Base-by-base conservation (phyloP, 1,140 invertebrate genomes). In the Phenacoccus solenopsis region DNA sequence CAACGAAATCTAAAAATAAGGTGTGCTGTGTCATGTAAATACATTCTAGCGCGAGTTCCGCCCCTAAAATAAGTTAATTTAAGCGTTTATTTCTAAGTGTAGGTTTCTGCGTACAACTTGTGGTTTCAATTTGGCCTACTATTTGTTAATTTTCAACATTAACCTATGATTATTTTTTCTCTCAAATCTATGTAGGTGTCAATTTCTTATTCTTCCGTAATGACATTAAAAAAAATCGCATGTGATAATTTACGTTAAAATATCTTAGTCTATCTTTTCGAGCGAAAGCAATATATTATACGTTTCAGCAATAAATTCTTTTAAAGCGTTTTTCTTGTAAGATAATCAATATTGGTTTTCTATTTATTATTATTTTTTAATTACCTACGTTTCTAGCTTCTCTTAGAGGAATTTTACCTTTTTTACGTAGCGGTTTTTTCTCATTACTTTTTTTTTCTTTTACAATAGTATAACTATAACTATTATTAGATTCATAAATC, bases 21-120 rank as follows among this genome's bases (percentile, higher is more conserved):
- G 59, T 64, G 25, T 64, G 59, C 59, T 64, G 21, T 24, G 25
- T 64, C 10, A 64, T 64, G 59, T 64, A 27, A 64, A 64, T 25
- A 64, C 25, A 22, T 59, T n/a, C n/a, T 32, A 49, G 20, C 12
- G 3, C 16, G 38, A 49, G 13, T 49, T 49, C 20, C 20, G 20
- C 38, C 38, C 13, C 3, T 49, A n/a, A 16, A 49, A 49, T 49
- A 16, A 10, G 13, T 16, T 5, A 16, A 9, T 49, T 49, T 49
- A 49, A 49, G 38, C 2, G 20, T 49, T n/a, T 49, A 9, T 16
- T 9, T 9, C 3, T 49, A 49, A 49, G 38, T n/a, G 38, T 49
- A 49, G 38, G 20, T 49, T n/a, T n/a, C n/a, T 49, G 38, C 38
- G 38, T 49, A 49, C n/a, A 49, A 9, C 20, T 49, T 49, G 38